These are phyloP conservation scores for Loris lydekkerianus DNA, from an alignment of 2,797 vertebrate genomes.

Conservation along the genomic window DNA sequence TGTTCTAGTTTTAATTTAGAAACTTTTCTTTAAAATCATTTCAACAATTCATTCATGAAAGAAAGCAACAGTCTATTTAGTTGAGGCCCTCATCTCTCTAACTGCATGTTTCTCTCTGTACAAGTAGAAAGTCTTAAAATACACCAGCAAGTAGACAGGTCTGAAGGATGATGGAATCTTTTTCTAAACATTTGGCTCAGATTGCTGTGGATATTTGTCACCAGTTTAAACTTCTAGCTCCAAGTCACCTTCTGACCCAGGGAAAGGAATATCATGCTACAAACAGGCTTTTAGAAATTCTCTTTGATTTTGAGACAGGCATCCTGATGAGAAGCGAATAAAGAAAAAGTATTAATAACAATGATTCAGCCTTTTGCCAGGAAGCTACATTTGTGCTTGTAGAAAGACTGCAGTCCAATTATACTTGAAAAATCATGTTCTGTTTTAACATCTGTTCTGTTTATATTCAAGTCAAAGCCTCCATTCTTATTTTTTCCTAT, in stretches of 20 bases:
- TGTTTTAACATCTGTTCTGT: slow-evolving; percentile 27
- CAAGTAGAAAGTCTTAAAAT: slow-evolving; percentile 79
- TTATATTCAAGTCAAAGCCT: slow-evolving; percentile 46
- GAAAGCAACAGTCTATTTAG: slow-evolving; percentile 70
- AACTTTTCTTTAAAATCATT: slow-evolving; percentile 76
- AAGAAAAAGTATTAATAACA: slow-evolving; percentile 27
- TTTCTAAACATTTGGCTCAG: slow-evolving; percentile 67
- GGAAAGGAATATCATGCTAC: slow-evolving; percentile 41
- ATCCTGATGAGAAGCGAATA: slow-evolving; percentile 70
- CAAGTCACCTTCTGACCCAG: slow-evolving; percentile 70
- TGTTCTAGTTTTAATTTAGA: slow-evolving; percentile 71
- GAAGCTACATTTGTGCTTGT: slow-evolving; percentile 56
- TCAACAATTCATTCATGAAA: slow-evolving; percentile 75
- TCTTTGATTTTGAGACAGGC: slow-evolving; percentile 66
- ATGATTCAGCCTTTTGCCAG: slow-evolving; percentile 37
- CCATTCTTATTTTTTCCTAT: slow-evolving; percentile 37
- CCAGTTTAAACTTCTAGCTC: slow-evolving; percentile 69
- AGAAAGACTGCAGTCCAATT: not conserved
- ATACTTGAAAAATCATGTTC: slow-evolving; percentile 24
- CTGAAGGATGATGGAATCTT: slow-evolving; percentile 61
- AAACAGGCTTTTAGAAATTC: slow-evolving; percentile 40
- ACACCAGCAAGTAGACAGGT: slow-evolving; percentile 72
- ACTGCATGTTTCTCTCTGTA: slow-evolving; percentile 72
- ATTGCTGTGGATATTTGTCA: slow-evolving; percentile 72
- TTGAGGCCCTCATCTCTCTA: slow-evolving; percentile 68